Conservation (phyloP, 2,888 invertebrate genomes). For the Eurytoma adleriae region DNA sequence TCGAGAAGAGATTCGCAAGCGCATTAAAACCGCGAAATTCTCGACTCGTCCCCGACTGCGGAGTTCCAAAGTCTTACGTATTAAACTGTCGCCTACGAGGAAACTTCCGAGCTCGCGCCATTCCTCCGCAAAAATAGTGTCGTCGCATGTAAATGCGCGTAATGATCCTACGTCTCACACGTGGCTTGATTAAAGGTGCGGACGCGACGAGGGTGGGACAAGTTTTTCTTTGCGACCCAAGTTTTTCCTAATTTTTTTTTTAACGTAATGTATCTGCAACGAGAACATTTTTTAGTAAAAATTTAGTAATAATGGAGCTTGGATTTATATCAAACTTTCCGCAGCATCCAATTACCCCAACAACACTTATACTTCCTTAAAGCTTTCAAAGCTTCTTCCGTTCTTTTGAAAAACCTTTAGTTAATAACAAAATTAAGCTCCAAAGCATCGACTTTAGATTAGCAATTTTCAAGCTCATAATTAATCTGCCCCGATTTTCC, state of each 20-base stretch:
- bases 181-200: too few relatives aligned
- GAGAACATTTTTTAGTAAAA: too few relatives aligned
- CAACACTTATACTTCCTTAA: neutral
- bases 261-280: too few relatives aligned
- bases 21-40: conserved; percentile 45
- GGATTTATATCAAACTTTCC: too few relatives aligned
- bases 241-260: too few relatives aligned
- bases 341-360: too few relatives aligned
- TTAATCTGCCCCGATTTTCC: too few relatives aligned
- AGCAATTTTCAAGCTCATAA: neutral
- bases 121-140: conserved; percentile 15
- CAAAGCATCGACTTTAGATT: too few relatives aligned
- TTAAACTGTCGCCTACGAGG: neutral
- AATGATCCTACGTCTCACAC: too few relatives aligned
- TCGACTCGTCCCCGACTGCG: conserved; percentile 18
- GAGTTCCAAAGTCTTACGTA: conserved; percentile 15
- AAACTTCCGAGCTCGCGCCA: conserved; percentile 11
- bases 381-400: neutral
- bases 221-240: too few relatives aligned
- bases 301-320: too few relatives aligned
- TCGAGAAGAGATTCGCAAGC: conserved; percentile 36
- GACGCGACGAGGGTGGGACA: too few relatives aligned
- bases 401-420: neutral
- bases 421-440: neutral
- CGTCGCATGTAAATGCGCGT: neutral